These are phyloP conservation scores for Cryptus viduatorius DNA, from an alignment of 2,888 invertebrate species.

Conservation along the genomic window DNA sequence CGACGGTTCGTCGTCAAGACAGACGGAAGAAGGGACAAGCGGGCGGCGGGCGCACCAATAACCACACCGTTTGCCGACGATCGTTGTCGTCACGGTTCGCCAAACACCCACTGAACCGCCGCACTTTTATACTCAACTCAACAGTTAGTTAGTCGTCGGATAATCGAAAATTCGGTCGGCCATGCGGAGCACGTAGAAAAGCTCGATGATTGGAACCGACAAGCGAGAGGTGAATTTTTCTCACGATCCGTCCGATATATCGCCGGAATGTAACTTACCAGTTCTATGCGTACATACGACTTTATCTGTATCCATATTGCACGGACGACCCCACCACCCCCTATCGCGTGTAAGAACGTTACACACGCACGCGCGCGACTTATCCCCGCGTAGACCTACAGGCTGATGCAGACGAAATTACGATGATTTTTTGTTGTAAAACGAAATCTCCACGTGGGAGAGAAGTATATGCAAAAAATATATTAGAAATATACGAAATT, in stretches of 20 bases:
- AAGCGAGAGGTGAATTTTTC: conserved; percentile 63
- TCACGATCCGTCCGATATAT: conserved; percentile 57
- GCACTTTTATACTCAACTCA: conserved; percentile 29
- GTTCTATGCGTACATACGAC: conserved; percentile 40
- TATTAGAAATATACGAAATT: too few species aligned
- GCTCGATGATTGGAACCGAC: conserved; percentile 69
- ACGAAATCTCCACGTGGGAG: too few species aligned
- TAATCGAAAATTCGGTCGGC: conserved; percentile 68
- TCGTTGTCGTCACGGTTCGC: conserved; percentile 64
- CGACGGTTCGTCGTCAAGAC: conserved; percentile 27
- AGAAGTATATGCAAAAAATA: too few species aligned
- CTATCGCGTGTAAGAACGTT: conserved; percentile 16
- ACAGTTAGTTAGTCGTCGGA: conserved; percentile 58
- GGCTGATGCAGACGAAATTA: too few species aligned
- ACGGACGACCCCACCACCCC: conserved; percentile 9
- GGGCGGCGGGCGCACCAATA: conserved; percentile 55
- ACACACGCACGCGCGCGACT: conserved; percentile 1
- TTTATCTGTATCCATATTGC: neutral
- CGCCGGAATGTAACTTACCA: conserved; percentile 65
- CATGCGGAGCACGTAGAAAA: conserved; percentile 29
- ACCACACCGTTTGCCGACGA: conserved; percentile 56
- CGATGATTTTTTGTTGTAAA: too few species aligned
- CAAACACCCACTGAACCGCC: conserved; percentile 39
- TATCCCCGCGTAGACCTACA: neutral
- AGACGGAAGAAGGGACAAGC: conserved; percentile 37